phyloP scores from a whole-genome alignment of 1,140 invertebrate species.

The Manduca sexta region DNA sequence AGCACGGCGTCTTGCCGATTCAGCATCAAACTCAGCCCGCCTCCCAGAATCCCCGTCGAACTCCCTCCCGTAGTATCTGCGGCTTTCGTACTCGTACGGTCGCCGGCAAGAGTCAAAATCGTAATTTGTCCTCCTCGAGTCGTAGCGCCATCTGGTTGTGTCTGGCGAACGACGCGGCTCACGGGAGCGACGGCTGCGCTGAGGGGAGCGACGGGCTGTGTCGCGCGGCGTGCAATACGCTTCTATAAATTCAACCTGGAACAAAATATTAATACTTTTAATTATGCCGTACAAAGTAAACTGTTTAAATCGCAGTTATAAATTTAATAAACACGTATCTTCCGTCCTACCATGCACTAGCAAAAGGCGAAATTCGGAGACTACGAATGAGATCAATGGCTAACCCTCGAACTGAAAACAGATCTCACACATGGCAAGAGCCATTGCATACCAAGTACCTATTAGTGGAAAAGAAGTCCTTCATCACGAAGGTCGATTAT shows the following conservation, averaged over 20 bases:
- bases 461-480: constrained; percentile 62
- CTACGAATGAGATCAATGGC: no score
- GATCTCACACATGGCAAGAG: constrained; percentile 8
- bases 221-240: constrained; percentile 76
- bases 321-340: no score
- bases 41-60: constrained; percentile 57
- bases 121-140: constrained; percentile 50
- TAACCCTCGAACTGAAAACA: background rate
- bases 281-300: no score
- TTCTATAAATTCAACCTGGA: constrained; percentile 76
- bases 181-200: constrained; percentile 53
- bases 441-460: constrained; percentile 39
- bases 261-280: constrained; percentile 29
- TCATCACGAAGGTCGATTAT: constrained; percentile 70
- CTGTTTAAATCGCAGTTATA: no score
- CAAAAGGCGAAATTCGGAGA: no score
- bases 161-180: constrained; percentile 58
- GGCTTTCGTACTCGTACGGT: constrained; percentile 56
- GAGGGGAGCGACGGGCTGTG: constrained; percentile 64
- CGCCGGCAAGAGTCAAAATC: constrained; percentile 52
- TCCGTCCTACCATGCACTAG: no score
- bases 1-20: constrained; percentile 55
- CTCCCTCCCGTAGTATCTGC: constrained; percentile 46
- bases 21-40: constrained; percentile 57
- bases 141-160: constrained; percentile 57